These are phyloP conservation scores for Colinus virginianus DNA, from an alignment of 2,113 vertebrate genomes.

Conservation along the genomic window DNA sequence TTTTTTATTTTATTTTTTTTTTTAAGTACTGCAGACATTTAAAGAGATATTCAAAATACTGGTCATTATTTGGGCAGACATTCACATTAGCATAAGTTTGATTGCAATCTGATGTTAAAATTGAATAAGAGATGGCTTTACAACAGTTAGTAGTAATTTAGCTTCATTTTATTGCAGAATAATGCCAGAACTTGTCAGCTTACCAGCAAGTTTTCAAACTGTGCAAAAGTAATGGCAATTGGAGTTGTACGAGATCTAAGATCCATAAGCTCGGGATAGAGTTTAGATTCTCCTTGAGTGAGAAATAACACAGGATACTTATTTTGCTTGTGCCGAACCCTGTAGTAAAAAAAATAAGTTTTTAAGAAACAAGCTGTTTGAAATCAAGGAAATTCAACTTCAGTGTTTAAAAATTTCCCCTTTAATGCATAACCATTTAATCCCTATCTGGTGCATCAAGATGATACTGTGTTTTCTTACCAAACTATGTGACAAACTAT, in stretches of 20 bases:
- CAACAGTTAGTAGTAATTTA: neutral
- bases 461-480: neutral
- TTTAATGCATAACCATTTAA: neutral
- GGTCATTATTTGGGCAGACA: neutral
- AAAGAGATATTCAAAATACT: neutral
- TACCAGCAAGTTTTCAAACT: slow-evolving; percentile 96
- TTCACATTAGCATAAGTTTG: neutral
- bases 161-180: neutral
- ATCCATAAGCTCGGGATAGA: slow-evolving; percentile 95
- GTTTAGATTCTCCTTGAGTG: slow-evolving; percentile 90
- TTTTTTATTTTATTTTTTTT: neutral
- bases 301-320: slow-evolving; percentile 97
- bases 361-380: neutral
- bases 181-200: slow-evolving; percentile 26
- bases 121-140: neutral
- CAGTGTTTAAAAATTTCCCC: neutral
- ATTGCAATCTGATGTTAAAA: neutral
- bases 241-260: slow-evolving; percentile 90
- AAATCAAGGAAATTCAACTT: neutral
- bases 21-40: neutral
- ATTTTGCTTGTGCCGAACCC: slow-evolving; percentile 96
- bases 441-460: neutral
- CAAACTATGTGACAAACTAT: neutral
- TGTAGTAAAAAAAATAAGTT: slow-evolving; percentile 41
- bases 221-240: slow-evolving; percentile 95